Evolutionary conservation across 1,140 invertebrate species (phyloP).

Genomic region (Drosophila pachea): DNA sequence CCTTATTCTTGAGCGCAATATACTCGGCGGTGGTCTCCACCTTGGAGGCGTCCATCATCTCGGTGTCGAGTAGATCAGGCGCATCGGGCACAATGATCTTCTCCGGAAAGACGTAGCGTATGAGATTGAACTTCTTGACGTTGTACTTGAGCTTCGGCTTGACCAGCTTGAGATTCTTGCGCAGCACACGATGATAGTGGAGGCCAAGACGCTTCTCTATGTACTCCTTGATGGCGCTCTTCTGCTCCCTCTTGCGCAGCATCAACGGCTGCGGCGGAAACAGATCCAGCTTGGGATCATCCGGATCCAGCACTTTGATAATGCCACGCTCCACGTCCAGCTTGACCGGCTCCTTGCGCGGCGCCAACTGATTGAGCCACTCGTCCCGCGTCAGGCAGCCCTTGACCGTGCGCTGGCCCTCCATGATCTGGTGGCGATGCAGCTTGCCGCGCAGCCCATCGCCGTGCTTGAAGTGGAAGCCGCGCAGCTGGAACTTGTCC

Average conservation of each 20-base stretch:
- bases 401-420: conserved; percentile 64
- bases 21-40: conserved; percentile 63
- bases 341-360: conserved; percentile 66
- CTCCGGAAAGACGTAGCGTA: conserved; percentile 67
- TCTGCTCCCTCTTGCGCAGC: conserved; percentile 23
- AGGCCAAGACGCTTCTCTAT: conserved; percentile 55
- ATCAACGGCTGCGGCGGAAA: conserved; percentile 53
- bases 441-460: conserved; percentile 65
- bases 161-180: conserved; percentile 65
- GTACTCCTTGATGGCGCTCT: conserved; percentile 63
- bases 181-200: conserved; percentile 66
- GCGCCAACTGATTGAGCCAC: conserved; percentile 70
- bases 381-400: conserved; percentile 69
- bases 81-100: conserved; percentile 51
- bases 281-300: conserved; percentile 65
- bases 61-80: conserved; percentile 33
- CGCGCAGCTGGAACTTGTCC: conserved; percentile 61
- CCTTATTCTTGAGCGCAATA: conserved; percentile 43
- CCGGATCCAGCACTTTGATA: conserved; percentile 60
- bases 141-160: conserved; percentile 60
- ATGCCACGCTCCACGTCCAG: conserved; percentile 69
- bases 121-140: conserved; percentile 72
- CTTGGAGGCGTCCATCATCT: conserved; percentile 50
- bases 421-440: conserved; percentile 64
- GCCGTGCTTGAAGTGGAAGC: conserved; percentile 73